Conservation (phyloP, 2,113 vertebrate species). For the Caretta caretta region DNA sequence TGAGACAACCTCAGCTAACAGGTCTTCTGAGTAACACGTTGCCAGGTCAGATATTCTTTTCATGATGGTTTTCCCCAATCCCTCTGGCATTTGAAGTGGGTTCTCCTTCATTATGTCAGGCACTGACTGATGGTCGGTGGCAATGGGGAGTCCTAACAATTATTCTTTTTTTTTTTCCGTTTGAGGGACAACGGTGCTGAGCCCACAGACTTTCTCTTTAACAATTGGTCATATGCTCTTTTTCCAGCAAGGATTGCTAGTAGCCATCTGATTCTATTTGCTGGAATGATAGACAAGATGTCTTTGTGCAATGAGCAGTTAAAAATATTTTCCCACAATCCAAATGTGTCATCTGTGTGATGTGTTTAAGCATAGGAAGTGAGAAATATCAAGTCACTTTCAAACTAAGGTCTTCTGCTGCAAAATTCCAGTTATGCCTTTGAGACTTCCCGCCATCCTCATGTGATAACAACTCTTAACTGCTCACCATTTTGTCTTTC, state of each 20-base stretch:
- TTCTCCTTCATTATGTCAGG: not conserved
- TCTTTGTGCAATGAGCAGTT: not conserved
- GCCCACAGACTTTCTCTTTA: not conserved
- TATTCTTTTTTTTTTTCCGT: not conserved
- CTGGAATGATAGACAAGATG: not conserved
- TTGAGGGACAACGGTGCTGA: not conserved
- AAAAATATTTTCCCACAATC: not conserved
- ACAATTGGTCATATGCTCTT: not conserved
- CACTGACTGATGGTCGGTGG: not conserved
- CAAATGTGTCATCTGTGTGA: not conserved
- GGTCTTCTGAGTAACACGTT: slow-evolving; percentile 83
- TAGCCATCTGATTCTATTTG: not conserved
- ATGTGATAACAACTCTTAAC: not conserved
- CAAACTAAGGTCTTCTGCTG: not conserved
- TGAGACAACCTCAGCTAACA: slow-evolving; percentile 82
- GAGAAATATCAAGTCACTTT: not conserved
- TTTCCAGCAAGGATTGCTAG: not conserved
- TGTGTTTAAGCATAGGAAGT: not conserved
- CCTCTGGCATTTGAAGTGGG: not conserved
- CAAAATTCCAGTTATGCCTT: not conserved
- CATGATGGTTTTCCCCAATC: slow-evolving; percentile 42
- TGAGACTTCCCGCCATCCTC: not conserved
- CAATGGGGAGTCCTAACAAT: not conserved
- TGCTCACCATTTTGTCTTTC: not conserved
- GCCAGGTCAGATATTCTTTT: slow-evolving; percentile 76